Percentiles rank a stretch among this genome's conserved stretches.
These are phyloP conservation scores for Aphaenogaster rudis DNA, from an alignment of 1,140 invertebrate species.

Conservation along the genomic window DNA sequence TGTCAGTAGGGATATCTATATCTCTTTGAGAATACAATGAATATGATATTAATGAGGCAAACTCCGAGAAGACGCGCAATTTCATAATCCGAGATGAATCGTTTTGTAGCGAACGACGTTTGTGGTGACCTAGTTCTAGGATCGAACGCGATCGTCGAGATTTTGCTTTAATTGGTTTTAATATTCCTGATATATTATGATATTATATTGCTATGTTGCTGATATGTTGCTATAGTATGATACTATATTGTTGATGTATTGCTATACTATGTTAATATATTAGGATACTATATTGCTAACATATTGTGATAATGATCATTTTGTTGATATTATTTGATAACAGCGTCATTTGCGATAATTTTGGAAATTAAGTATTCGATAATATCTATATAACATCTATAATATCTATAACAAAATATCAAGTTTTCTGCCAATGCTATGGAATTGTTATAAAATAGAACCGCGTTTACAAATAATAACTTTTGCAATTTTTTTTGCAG, in stretches of 20 bases:
- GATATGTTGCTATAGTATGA: no score
- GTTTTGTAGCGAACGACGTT: background rate
- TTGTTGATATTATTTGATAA: no score
- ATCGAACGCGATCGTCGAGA: background rate
- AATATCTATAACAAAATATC: background rate
- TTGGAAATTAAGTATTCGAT: background rate
- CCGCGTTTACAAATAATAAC: background rate
- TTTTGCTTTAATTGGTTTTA: background rate
- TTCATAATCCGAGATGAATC: background rate
- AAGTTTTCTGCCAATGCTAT: background rate
- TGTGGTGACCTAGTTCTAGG: background rate
- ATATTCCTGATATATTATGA: background rate
- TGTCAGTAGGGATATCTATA: background rate
- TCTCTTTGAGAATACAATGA: background rate
- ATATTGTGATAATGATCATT: no score
- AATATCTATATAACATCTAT: background rate
- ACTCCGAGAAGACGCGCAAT: background rate
- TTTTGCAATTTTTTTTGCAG: slow-evolving; percentile 72
- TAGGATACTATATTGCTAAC: no score
- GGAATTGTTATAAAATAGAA: background rate
- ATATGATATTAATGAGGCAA: background rate
- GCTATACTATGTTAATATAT: no score
- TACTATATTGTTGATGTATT: no score
- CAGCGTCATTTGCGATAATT: background rate
- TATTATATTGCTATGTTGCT: background rate